Conservation (phyloP, 2,888 invertebrate genomes). For the Cephus rjabovi region DNA sequence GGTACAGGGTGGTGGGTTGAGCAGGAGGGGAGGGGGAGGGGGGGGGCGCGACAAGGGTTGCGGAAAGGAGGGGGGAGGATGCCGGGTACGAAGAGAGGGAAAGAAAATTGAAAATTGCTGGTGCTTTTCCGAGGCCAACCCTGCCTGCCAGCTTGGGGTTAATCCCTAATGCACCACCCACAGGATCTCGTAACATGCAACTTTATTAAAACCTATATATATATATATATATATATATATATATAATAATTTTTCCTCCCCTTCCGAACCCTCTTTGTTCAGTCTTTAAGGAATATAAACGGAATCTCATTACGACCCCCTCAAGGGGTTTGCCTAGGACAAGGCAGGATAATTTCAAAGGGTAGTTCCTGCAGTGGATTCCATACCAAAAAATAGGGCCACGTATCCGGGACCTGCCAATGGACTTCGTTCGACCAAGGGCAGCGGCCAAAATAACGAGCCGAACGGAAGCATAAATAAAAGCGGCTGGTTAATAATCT, state of each 20-base stretch:
- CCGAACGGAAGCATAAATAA: constrained; percentile 51
- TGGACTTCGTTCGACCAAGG: constrained; percentile 6
- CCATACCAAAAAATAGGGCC: background rate
- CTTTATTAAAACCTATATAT: constrained; percentile 22
- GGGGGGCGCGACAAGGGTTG: too few species aligned
- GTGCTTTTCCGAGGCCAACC: background rate
- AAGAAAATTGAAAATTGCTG: constrained; percentile 23
- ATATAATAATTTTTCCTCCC: background rate
- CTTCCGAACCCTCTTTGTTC: background rate
- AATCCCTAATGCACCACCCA: constrained; percentile 18
- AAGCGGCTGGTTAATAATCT: constrained; percentile 58
- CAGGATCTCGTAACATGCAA: constrained; percentile 14
- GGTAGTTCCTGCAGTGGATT: background rate
- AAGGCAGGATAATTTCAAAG: background rate
- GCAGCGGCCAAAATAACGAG: constrained; percentile 41
- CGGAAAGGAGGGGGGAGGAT: background rate
- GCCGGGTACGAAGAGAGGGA: background rate
- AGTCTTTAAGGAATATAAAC: constrained; percentile 10
- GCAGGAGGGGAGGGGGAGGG: too few species aligned
- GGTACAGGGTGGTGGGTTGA: background rate
- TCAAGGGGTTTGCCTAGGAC: background rate
- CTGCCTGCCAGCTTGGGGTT: constrained; percentile 14
- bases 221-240: background rate
- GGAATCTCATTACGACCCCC: constrained; percentile 12
- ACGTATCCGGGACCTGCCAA: background rate